Evolutionary conservation across 2,113 vertebrate genomes (phyloP).

Genomic region (Cebus imitator): DNA sequence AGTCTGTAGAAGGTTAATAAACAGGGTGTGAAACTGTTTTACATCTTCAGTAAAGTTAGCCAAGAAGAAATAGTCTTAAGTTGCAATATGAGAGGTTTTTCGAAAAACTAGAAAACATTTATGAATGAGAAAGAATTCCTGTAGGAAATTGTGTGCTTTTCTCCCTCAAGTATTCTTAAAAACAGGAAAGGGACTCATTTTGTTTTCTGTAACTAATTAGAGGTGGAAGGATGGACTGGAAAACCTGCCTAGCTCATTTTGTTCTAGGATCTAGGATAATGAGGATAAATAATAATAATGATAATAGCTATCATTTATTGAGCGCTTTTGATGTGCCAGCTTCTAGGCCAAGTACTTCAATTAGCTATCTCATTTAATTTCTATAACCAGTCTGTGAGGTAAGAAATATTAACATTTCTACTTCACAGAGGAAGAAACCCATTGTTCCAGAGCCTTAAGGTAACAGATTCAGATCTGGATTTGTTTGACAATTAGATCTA

Average conservation of each 20-base stretch:
- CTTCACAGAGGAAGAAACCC: neutral
- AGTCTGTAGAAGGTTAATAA: neutral
- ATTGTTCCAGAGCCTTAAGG: neutral
- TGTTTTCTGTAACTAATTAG: conserved; percentile 24
- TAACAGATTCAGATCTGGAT: neutral
- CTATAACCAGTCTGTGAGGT: neutral
- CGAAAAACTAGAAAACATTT: neutral
- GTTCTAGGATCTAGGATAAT: neutral
- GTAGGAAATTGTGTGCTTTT: neutral
- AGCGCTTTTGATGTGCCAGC: neutral
- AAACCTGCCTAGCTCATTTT: neutral
- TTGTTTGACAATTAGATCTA: neutral
- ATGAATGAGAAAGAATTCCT: conserved; percentile 22
- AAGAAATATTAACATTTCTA: neutral
- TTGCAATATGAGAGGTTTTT: neutral
- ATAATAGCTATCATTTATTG: neutral
- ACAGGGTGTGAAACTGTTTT: neutral
- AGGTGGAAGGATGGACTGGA: neutral
- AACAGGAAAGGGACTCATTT: conserved; percentile 6
- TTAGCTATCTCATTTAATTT: neutral
- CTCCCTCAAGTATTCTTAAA: conserved; percentile 24
- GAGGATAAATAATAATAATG: neutral
- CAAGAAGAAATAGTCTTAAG: conserved; percentile 12
- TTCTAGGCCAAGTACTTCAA: neutral
- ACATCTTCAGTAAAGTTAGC: neutral